These are phyloP conservation scores for Mus pahari DNA, from an alignment of 2,113 vertebrate genomes.

Conservation along the genomic window DNA sequence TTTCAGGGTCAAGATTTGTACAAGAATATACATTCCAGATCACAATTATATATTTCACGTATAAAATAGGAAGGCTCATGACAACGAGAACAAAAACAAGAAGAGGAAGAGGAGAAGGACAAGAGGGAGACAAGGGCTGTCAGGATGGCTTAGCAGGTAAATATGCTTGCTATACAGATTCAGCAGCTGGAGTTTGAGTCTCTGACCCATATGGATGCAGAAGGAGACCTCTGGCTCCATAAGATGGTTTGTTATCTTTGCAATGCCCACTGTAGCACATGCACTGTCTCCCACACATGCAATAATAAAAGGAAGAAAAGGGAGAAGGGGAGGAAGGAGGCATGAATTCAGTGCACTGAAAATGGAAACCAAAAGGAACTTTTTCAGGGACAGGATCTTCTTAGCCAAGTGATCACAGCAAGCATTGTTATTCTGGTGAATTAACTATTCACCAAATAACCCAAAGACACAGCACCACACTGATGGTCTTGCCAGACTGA, in stretches of 20 bases:
- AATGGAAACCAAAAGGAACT: not conserved
- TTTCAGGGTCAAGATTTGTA: not conserved
- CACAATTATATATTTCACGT: not conserved
- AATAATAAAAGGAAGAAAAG: not conserved
- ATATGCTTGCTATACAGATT: not conserved
- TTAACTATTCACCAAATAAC: not conserved
- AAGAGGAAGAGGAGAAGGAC: not conserved
- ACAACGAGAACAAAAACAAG: not conserved
- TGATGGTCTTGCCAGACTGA: not conserved
- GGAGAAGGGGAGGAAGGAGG: not conserved
- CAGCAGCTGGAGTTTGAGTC: no score
- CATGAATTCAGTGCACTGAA: constrained; percentile 34
- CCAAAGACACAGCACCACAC: not conserved
- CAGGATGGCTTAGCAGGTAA: not conserved
- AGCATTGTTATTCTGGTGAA: not conserved
- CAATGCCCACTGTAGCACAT: no score
- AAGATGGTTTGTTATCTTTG: not conserved
- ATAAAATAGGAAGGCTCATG: not conserved
- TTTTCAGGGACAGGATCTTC: not conserved
- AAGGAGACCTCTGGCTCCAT: not conserved
- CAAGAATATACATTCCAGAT: not conserved
- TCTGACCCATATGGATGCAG: not conserved
- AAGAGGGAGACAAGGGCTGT: not conserved
- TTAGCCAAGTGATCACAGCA: not conserved
- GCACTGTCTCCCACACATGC: not conserved